These are phyloP conservation scores for Sarcophaga caerulescens DNA, from an alignment of 2,888 invertebrate genomes.

Conservation along the genomic window DNA sequence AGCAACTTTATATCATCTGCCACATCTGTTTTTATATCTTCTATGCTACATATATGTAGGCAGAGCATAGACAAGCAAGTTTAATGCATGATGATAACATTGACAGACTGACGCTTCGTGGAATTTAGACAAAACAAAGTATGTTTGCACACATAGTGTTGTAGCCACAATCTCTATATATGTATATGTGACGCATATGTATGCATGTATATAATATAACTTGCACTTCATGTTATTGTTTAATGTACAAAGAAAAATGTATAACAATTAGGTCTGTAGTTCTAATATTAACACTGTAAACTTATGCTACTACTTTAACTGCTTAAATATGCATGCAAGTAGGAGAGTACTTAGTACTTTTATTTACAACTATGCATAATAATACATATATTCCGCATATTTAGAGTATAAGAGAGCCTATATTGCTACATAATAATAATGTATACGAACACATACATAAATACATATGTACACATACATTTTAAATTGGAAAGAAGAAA, in stretches of 20 bases:
- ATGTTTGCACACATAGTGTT: conserved; percentile 28
- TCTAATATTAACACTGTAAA: not conserved
- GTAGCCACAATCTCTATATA: conserved; percentile 49
- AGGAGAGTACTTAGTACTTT: not conserved
- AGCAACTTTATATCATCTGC: not conserved
- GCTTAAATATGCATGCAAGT: not conserved
- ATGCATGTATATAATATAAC: conserved; percentile 5
- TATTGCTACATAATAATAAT: not conserved
- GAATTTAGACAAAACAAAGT: conserved; percentile 46
- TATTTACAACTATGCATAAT: not conserved
- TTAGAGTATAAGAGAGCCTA: no score
- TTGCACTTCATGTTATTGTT: conserved; percentile 43
- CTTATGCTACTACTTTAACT: not conserved
- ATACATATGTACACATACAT: no score
- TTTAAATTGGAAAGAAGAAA: not conserved
- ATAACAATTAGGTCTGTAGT: conserved; percentile 45
- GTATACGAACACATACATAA: no score
- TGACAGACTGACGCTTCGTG: conserved; percentile 51
- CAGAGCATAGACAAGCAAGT: not conserved
- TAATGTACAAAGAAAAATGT: not conserved
- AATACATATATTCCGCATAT: not conserved
- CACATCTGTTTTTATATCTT: conserved; percentile 17
- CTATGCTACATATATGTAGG: not conserved
- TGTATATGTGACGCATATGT: not conserved
- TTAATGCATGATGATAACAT: conserved; percentile 34